phyloP scores from a whole-genome alignment of 2,888 invertebrate species.

The Drosophila lacicola region DNA sequence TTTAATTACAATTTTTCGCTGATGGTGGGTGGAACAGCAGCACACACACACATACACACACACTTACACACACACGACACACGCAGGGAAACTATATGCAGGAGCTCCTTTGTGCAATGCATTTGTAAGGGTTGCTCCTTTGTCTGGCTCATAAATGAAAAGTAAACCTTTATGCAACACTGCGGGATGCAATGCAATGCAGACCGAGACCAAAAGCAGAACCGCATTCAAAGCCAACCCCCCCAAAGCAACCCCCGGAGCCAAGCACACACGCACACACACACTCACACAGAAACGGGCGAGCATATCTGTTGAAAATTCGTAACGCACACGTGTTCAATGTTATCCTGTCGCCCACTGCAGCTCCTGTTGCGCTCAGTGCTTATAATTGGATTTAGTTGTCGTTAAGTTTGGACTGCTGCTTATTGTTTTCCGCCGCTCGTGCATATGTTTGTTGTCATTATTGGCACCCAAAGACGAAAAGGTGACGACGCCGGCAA shows the following conservation, averaged over 20 bases:
- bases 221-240: slow-evolving; percentile 39
- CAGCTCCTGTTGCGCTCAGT: slow-evolving; percentile 63
- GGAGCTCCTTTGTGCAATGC: slow-evolving; percentile 49
- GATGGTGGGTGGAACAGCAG: slow-evolving; percentile 15
- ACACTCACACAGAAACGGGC: slow-evolving; percentile 1
- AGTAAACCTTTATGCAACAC: slow-evolving; percentile 73
- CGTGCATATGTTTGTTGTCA: slow-evolving; percentile 70
- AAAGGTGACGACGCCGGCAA: slow-evolving; percentile 32
- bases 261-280: not conserved
- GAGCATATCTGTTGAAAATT: slow-evolving; percentile 43
- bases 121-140: slow-evolving; percentile 70
- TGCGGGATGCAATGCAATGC: slow-evolving; percentile 65
- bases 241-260: slow-evolving; percentile 23
- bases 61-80: slow-evolving; percentile 5
- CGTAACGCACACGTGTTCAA: slow-evolving; percentile 71
- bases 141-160: slow-evolving; percentile 68
- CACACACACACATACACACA: slow-evolving; percentile 12
- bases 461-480: slow-evolving; percentile 50
- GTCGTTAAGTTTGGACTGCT: slow-evolving; percentile 72
- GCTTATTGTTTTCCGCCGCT: slow-evolving; percentile 61
- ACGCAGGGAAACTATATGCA: slow-evolving; percentile 9
- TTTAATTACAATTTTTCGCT: slow-evolving; percentile 80
- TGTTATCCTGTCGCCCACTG: slow-evolving; percentile 16
- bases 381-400: slow-evolving; percentile 77
- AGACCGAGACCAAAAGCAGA: slow-evolving; percentile 34